These are phyloP conservation scores for Delphinus delphis DNA, from an alignment of 2,113 vertebrate species.

Conservation along the genomic window DNA sequence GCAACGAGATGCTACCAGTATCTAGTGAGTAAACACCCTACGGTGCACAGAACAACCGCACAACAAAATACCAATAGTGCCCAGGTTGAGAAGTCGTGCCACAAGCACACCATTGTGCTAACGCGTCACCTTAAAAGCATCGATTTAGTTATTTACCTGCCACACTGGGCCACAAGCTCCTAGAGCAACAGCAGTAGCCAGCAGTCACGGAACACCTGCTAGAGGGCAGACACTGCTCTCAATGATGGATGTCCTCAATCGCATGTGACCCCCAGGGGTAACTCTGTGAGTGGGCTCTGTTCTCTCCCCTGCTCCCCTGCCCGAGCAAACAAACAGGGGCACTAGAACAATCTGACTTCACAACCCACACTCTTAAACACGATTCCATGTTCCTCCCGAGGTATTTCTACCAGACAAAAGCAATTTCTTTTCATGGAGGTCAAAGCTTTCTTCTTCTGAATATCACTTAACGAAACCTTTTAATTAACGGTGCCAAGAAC, in stretches of 20 bases:
- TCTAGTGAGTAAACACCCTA: not conserved
- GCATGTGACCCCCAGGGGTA: no score
- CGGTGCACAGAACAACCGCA: not conserved
- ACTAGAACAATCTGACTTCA: not conserved
- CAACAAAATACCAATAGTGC: not conserved
- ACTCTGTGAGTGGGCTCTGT: not conserved
- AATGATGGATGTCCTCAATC: not conserved
- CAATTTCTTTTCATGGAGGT: not conserved
- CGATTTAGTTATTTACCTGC: not conserved
- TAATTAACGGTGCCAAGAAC: not conserved
- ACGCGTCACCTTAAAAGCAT: not conserved
- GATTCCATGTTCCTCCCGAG: not conserved
- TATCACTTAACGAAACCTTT: not conserved
- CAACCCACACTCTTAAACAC: not conserved
- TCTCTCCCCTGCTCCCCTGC: not conserved
- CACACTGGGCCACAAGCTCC: not conserved
- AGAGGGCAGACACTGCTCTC: not conserved
- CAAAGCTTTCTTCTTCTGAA: not conserved
- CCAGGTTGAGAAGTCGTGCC: not conserved
- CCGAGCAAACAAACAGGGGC: not conserved
- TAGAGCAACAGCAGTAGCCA: not conserved
- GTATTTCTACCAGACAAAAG: not conserved
- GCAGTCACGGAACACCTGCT: not conserved
- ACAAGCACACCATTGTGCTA: not conserved
- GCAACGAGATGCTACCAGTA: not conserved